Conservation (phyloP, 1,140 invertebrate genomes). For the Linepithema humile region DNA sequence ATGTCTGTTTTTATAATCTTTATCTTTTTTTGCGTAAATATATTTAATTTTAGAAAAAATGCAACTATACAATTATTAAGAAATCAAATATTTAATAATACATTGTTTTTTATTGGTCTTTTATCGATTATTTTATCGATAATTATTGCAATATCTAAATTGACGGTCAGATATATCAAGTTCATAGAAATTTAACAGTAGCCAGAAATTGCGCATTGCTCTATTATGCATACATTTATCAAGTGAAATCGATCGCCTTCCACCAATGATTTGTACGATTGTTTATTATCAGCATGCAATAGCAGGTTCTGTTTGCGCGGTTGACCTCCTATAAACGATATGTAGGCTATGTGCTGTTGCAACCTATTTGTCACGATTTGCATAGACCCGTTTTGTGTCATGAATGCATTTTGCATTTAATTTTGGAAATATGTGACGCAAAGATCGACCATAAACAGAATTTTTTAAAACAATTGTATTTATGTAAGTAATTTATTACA, state of each 20-base stretch:
- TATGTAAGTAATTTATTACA: background rate
- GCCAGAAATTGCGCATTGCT: background rate
- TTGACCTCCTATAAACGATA: slow-evolving; percentile 21
- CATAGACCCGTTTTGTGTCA: background rate
- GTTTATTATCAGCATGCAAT: background rate
- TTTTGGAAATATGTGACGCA: background rate
- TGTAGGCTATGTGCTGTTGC: background rate
- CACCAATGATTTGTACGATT: background rate
- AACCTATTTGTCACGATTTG: slow-evolving; percentile 23
- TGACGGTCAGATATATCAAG: background rate
- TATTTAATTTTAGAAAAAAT: too few relatives aligned
- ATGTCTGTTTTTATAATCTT: background rate
- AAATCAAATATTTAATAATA: background rate
- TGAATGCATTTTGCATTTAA: background rate
- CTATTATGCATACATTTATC: background rate
- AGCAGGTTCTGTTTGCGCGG: slow-evolving; percentile 9
- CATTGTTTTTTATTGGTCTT: background rate
- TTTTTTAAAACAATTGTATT: background rate
- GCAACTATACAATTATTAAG: slow-evolving; percentile 2
- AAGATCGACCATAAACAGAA: background rate
- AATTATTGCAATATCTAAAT: background rate
- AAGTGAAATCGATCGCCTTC: background rate
- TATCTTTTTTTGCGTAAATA: background rate
- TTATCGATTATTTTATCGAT: background rate
- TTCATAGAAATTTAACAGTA: background rate